Conservation (phyloP, 2,113 vertebrate genomes). For the Spea bombifrons region DNA sequence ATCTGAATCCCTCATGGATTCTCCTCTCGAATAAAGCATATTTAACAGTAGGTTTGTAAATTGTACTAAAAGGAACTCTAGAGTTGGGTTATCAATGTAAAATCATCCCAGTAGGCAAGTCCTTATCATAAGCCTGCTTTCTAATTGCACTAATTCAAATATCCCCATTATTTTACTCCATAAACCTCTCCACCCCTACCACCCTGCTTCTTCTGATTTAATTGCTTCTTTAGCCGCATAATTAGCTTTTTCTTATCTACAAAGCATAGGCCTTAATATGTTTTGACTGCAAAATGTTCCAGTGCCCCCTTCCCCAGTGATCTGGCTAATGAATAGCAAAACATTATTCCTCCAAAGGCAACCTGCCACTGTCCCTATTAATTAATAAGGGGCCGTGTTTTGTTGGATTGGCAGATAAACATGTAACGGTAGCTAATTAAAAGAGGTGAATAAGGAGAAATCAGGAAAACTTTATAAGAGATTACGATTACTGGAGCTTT, state of each 20-base stretch:
- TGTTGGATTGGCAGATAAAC: slow-evolving; percentile 13
- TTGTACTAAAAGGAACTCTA: neutral
- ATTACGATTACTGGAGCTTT: neutral
- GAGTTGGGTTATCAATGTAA: slow-evolving; percentile 22
- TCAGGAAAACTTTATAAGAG: neutral
- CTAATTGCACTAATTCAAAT: slow-evolving; percentile 32
- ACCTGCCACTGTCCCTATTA: slow-evolving; percentile 18
- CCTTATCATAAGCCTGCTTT: slow-evolving; percentile 31
- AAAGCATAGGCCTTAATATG: slow-evolving; percentile 37
- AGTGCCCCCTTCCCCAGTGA: slow-evolving; percentile 32
- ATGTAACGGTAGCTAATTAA: slow-evolving; percentile 5
- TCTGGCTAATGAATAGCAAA: slow-evolving; percentile 37
- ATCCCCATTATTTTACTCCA: slow-evolving; percentile 34
- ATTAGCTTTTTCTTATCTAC: slow-evolving; percentile 45
- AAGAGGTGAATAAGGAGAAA: neutral
- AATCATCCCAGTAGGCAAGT: slow-evolving; percentile 20
- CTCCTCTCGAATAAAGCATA: slow-evolving; percentile 9
- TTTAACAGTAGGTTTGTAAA: slow-evolving; percentile 7
- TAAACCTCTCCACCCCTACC: slow-evolving; percentile 21
- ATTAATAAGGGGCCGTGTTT: slow-evolving; percentile 23
- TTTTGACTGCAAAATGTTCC: slow-evolving; percentile 37
- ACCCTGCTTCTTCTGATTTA: slow-evolving; percentile 36
- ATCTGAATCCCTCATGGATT: neutral
- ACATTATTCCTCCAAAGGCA: slow-evolving; percentile 4
- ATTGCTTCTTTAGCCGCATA: slow-evolving; percentile 42